phyloP scores from a whole-genome alignment of 2,888 invertebrate genomes.

The Agonopterix subpropinquella region DNA sequence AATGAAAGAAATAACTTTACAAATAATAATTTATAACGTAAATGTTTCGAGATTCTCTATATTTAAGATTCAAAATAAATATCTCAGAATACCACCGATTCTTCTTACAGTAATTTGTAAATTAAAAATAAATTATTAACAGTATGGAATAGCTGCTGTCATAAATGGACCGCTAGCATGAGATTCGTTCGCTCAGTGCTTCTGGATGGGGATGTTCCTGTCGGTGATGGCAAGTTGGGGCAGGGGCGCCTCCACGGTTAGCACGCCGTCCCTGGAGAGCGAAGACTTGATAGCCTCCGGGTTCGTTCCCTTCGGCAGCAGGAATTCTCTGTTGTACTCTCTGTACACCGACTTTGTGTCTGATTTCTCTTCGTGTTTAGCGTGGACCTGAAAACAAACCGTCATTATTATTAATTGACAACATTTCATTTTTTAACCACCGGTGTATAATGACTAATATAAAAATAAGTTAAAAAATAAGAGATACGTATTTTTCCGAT shows the following conservation, averaged over 20 bases:
- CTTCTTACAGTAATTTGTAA: slow-evolving; percentile 62
- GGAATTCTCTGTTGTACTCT: slow-evolving; percentile 98
- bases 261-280: slow-evolving; percentile 95
- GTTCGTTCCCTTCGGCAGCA: slow-evolving; percentile 97
- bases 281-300: slow-evolving; percentile 97
- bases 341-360: slow-evolving; percentile 97
- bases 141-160: slow-evolving; percentile 71
- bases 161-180: slow-evolving; percentile 31
- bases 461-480: too few relatives aligned
- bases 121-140: slow-evolving; percentile 73
- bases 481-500: too few relatives aligned
- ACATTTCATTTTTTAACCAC: too few relatives aligned
- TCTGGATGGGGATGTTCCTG: slow-evolving; percentile 88
- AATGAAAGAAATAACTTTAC: slow-evolving; percentile 32
- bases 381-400: slow-evolving; percentile 85
- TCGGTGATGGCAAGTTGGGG: slow-evolving; percentile 89
- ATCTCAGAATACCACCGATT: slow-evolving; percentile 53
- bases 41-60: slow-evolving; percentile 64
- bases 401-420: neutral
- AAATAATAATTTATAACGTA: slow-evolving; percentile 33
- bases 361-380: slow-evolving; percentile 98
- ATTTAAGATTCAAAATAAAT: slow-evolving; percentile 62
- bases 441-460: too few relatives aligned
- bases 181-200: slow-evolving; percentile 50
- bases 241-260: slow-evolving; percentile 97